Percentiles rank a stretch among this genome's conserved stretches.
These are phyloP conservation scores for Notolabrus celidotus DNA, from an alignment of 2,797 vertebrate species.

Conservation along the genomic window DNA sequence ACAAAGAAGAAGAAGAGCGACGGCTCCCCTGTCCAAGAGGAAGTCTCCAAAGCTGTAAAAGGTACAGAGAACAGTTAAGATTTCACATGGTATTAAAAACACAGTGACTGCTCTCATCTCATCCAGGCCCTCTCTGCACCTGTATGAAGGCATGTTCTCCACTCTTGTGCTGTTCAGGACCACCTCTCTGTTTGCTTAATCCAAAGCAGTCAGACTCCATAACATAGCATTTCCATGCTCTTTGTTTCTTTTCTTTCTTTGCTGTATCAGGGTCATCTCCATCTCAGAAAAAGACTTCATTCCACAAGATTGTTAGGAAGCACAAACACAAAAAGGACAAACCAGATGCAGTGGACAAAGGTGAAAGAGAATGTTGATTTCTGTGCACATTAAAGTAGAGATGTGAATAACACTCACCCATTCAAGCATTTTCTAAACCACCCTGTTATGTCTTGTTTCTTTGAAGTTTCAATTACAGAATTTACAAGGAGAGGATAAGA, in stretches of 20 bases:
- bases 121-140: slow-evolving; percentile 44
- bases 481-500: not conserved
- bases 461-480: not conserved
- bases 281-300: slow-evolving; percentile 96
- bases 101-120: slow-evolving; percentile 55
- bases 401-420: not conserved
- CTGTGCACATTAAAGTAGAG: slow-evolving; percentile 29
- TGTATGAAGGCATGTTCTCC: slow-evolving; percentile 31
- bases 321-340: slow-evolving; percentile 96
- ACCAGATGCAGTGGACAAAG: slow-evolving; percentile 91
- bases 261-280: slow-evolving; percentile 93
- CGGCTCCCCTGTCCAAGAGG: slow-evolving; percentile 80
- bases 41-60: slow-evolving; percentile 90
- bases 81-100: slow-evolving; percentile 18
- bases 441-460: not conserved
- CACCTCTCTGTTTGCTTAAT: slow-evolving; percentile 52
- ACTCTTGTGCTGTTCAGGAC: slow-evolving; percentile 40
- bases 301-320: slow-evolving; percentile 98
- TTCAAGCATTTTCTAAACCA: not conserved
- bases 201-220: slow-evolving; percentile 71
- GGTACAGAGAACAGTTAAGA: slow-evolving; percentile 83
- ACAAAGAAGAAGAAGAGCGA: slow-evolving; percentile 92
- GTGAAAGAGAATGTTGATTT: slow-evolving; percentile 80
- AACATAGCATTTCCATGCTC: slow-evolving; percentile 66
- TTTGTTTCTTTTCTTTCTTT: slow-evolving; percentile 73